Base-by-base conservation (phyloP, 1,140 invertebrate species). In the Telenomus remus region DNA sequence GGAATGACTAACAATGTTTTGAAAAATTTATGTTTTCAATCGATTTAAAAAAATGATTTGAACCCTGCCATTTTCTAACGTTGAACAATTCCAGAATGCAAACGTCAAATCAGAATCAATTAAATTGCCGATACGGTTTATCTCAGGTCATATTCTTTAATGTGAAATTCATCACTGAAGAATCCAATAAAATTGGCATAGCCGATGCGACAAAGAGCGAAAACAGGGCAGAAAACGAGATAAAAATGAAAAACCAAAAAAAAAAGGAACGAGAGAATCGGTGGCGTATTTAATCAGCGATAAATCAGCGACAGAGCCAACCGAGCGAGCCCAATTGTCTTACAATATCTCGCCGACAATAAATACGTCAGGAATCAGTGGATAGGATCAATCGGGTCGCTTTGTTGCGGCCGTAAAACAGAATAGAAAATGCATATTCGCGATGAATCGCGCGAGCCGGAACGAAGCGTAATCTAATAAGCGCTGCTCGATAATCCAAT, bases 401-500 rank as follows among this genome's bases (percentile, higher is more conserved):
- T 57, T 71, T 70, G 66, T 57, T 37, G 39, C 14, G 55, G 50
- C 35, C 5, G 39, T 63, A 68, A 64, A 70, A 50, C 61, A 51
- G 68, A 75, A 66, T 69, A 66, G 65, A 65, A 74, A 63, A 69
- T 65, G 65, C 43, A 59, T 35, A 65, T 33, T 48, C 16, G 66
- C 61, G 82, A 85, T 84, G 79, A 85, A 83, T 83, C 82, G 81
- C 82, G 81, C 78, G 78, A 83, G 78, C 69, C 65, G 75, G 79
- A 84, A 84, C 85, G 80, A 70, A 78, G 78, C 76, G 85, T 86
- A 87, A 87, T 87, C 84, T 85, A 86, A 87, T 86, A 84, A n/a
- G 84, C 79, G 82, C 84, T 83, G 81, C 84, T 85, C 86, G 84
- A 87, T 87, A 87, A 87, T 86, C 85, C 85, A 86, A 87, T 87